These are phyloP conservation scores for Lutraria lutraria DNA, from an alignment of 2,888 invertebrate genomes.

Conservation along the genomic window DNA sequence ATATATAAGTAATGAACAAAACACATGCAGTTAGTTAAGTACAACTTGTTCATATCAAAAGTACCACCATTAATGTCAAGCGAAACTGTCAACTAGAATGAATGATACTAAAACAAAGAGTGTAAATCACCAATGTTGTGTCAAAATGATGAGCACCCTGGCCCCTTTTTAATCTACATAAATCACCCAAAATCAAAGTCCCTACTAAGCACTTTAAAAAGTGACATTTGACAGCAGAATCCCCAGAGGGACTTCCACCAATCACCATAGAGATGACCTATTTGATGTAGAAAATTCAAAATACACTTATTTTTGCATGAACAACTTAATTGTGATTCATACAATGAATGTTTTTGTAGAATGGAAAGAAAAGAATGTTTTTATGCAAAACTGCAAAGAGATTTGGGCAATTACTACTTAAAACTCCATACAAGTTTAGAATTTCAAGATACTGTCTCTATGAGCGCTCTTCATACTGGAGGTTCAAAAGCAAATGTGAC, in stretches of 20 bases:
- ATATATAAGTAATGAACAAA: neutral
- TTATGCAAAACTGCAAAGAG: constrained; percentile 23
- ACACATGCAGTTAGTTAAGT: constrained; percentile 1
- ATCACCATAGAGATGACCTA: neutral
- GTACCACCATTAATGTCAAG: constrained; percentile 48
- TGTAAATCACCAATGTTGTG: constrained; percentile 52
- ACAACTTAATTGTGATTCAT: neutral
- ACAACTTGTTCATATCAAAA: constrained; percentile 1
- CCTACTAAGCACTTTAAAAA: neutral
- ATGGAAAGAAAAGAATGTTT: constrained; percentile 11
- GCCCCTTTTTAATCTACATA: constrained; percentile 39
- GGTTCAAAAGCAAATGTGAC: neutral
- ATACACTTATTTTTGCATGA: neutral
- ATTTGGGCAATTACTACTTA: neutral
- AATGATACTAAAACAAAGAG: constrained; percentile 45
- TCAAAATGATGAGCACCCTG: constrained; percentile 43
- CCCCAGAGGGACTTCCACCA: constrained; percentile 11
- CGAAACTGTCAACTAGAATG: constrained; percentile 41
- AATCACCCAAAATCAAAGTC: constrained; percentile 38
- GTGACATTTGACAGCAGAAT: constrained; percentile 21
- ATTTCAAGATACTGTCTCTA: neutral
- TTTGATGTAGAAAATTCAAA: constrained; percentile 24
- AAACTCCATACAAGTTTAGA: neutral
- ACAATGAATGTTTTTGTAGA: constrained; percentile 17
- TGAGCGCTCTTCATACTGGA: neutral